Evolutionary conservation across 2,888 invertebrate species (phyloP), one percentile per base, ranked within the genome.

Genomic region (Zaprionus obscuricornis): DNA sequence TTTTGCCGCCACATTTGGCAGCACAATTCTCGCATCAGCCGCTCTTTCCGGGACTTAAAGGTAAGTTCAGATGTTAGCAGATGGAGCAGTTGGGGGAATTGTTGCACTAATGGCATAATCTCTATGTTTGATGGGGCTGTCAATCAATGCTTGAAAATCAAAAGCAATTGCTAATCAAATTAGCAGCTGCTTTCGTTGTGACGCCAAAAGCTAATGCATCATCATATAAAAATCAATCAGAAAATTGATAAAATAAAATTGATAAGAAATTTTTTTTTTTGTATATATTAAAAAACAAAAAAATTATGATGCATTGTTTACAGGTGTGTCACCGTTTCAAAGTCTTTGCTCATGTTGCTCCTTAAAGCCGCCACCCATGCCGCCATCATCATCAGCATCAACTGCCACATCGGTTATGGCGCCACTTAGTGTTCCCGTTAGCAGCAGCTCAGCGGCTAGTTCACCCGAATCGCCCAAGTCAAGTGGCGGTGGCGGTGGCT

Each of bases 11-110:
- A 8, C 96, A 96, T 89, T 91, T 96, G 85, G 93, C 93, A 43
- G 93, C 96, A 79, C 93, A 94, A 91, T 93, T 96, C 91, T 92
- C 94, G 46, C 96, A 96, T 73, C 96, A 96, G 77, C 96, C 96
- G 4, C 92, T 96, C 76, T 96, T 96, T 90, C 94, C 95, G 47
- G 92, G 92, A 51, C 91, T 96, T 62, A 96, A 96, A 94, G 95
- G 95, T 95, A 91, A 91, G 87, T 85, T n/a, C n/a, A 57, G 39
- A 37, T 16, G 11, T 20, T 16, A 3, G 40, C n/a, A n/a, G 22
- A 17, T n/a, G 3, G 17, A 20, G 1, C 1, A 10, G 24, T 4
- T 24, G 51, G 34, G n/a, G 18, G 6, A 18, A 46, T 22, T 5
- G n/a, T n/a, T n/a, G n/a, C n/a, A 36, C 55, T 51, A 58, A 59